A percentile compares a stretch with the other conserved stretches of the same genome.
Evolutionary conservation across 2,888 invertebrate genomes (phyloP).

Genomic region (Netelia fuscicornis): DNA sequence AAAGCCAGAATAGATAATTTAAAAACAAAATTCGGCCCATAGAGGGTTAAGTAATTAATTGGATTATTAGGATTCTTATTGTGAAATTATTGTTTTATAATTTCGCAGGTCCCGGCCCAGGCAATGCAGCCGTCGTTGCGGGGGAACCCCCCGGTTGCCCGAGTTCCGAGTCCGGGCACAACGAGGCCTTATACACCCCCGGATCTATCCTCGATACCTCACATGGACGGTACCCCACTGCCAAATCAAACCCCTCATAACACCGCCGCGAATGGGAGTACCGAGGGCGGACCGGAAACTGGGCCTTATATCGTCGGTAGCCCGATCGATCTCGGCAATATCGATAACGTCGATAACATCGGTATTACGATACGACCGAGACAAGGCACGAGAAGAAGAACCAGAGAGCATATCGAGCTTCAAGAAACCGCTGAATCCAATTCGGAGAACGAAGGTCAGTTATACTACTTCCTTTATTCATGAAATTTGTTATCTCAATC

Average conservation of each 20-base stretch:
- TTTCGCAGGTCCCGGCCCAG: conserved; percentile 81
- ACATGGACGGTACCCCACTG: conserved; percentile 82
- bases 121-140: conserved; percentile 82
- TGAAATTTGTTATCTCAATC: neutral
- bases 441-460: conserved; percentile 72
- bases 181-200: conserved; percentile 82
- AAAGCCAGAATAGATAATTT: too few relatives aligned
- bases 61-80: neutral
- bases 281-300: conserved; percentile 68
- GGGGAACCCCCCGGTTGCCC: conserved; percentile 79
- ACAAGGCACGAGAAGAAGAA: conserved; percentile 70
- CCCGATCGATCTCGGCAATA: conserved; percentile 82
- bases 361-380: conserved; percentile 76
- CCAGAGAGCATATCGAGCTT: conserved; percentile 82
- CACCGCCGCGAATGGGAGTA: conserved; percentile 73
- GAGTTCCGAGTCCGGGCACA: conserved; percentile 76
- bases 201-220: conserved; percentile 83
- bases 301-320: conserved; percentile 83
- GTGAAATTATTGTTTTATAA: neutral
- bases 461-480: neutral
- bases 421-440: conserved; percentile 75
- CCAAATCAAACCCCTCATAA: conserved; percentile 72
- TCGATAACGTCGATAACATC: conserved; percentile 83
- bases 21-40: too few relatives aligned
- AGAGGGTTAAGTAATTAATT: neutral